These are phyloP conservation scores for Echinometra lucunter DNA, from an alignment of 53 echinoderm and acorn worm species.

Conservation along the genomic window DNA sequence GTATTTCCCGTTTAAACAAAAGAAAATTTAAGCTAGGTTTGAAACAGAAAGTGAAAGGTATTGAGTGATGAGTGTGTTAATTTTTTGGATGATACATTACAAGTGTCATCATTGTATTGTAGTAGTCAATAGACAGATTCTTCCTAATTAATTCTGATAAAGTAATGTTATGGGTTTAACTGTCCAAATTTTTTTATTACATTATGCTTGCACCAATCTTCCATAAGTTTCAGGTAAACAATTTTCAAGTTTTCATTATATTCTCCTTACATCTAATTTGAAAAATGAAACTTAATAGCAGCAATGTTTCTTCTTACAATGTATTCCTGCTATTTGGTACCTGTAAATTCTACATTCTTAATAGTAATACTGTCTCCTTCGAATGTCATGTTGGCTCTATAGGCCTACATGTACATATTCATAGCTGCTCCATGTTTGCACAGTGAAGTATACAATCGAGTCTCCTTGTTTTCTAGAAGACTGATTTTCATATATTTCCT, in stretches of 20 bases:
- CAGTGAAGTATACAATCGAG: not conserved
- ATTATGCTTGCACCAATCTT: not conserved
- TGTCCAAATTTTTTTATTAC: not conserved
- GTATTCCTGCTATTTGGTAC: not conserved
- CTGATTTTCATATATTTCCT: too few species aligned
- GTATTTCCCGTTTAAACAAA: slow-evolving; percentile 3
- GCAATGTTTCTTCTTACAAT: not conserved
- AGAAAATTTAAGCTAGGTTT: not conserved
- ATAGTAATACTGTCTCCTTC: too few species aligned
- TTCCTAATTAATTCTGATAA: not conserved
- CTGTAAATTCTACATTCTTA: too few species aligned
- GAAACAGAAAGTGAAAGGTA: slow-evolving; percentile 6
- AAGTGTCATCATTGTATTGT: not conserved
- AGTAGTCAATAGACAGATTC: not conserved
- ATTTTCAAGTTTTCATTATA: not conserved
- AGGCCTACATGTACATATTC: too few species aligned
- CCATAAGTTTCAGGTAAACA: not conserved
- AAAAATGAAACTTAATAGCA: not conserved
- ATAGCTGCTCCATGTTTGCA: not conserved
- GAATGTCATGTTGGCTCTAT: too few species aligned
- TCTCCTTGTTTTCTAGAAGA: too few species aligned
- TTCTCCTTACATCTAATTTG: not conserved
- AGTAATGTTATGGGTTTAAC: not conserved
- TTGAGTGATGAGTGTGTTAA: not conserved
- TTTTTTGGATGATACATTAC: not conserved